A percentile compares a stretch with the other conserved stretches of the same genome.
Evolutionary conservation across 2,797 vertebrate species (phyloP).

Genomic region (Myotis daubentonii): DNA sequence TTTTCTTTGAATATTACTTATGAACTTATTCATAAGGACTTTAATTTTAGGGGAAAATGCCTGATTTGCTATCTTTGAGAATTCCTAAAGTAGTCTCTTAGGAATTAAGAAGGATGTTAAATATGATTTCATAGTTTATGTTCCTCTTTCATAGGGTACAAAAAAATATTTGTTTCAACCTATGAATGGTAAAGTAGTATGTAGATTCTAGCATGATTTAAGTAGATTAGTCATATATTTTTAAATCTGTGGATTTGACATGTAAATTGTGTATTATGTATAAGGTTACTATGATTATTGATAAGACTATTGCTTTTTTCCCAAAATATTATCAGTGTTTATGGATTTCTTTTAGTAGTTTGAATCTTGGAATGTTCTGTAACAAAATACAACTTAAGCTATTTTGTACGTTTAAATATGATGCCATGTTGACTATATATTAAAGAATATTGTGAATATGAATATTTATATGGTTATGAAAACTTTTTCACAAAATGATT

Average conservation of each 20-base stretch:
- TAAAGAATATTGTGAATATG: conserved; percentile 61
- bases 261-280: conserved; percentile 27
- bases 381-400: conserved; percentile 51
- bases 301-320: conserved; percentile 9
- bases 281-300: conserved; percentile 43
- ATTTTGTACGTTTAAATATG: conserved; percentile 51
- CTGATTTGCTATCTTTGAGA: conserved; percentile 32
- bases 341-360: conserved; percentile 17
- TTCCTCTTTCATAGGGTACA: conserved; percentile 6
- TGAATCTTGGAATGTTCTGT: conserved; percentile 10
- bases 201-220: neutral
- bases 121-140: neutral
- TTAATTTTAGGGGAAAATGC: conserved; percentile 3
- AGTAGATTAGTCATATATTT: neutral
- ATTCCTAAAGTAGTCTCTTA: conserved; percentile 2
- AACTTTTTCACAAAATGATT: conserved; percentile 27
- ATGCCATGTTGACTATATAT: conserved; percentile 19
- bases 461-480: conserved; percentile 65
- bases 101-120: conserved; percentile 13
- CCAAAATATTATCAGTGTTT: conserved; percentile 25
- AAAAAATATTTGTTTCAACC: neutral
- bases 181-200: conserved; percentile 37
- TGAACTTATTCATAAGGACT: neutral
- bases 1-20: conserved; percentile 47
- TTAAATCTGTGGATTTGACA: conserved; percentile 27